Conservation (phyloP, 1,140 invertebrate species). For the Solen grandis region DNA sequence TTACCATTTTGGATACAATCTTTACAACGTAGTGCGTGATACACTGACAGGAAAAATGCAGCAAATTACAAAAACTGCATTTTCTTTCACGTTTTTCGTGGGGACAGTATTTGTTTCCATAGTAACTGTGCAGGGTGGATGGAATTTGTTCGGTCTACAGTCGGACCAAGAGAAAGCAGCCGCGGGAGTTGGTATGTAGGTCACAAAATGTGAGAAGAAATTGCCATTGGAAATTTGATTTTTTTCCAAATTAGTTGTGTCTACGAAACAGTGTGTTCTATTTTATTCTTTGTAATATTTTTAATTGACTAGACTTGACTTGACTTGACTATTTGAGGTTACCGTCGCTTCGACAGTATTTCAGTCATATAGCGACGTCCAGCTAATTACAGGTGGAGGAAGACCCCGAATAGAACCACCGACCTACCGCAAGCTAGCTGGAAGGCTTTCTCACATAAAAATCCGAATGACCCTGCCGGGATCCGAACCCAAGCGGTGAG, state of each 20-base stretch:
- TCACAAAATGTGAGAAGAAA: neutral
- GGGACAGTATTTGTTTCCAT: conserved; percentile 21
- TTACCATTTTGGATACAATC: no score
- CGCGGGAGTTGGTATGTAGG: neutral
- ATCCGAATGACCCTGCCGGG: no score
- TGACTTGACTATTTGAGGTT: neutral
- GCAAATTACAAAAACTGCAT: conserved; percentile 7
- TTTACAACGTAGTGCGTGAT: no score
- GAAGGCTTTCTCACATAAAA: no score
- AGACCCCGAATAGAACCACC: no score
- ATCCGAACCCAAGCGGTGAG: no score
- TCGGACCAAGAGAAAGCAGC: neutral
- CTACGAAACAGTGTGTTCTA: neutral
- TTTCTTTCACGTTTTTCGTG: conserved; percentile 33
- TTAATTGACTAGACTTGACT: neutral
- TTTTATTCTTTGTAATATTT: neutral
- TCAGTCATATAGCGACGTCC: no score
- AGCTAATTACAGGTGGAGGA: no score
- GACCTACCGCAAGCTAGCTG: no score
- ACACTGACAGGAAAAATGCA: conserved; percentile 8
- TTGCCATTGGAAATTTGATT: neutral
- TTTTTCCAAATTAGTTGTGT: neutral
- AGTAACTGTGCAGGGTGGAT: neutral
- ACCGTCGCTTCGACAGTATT: no score
- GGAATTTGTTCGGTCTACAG: conserved; percentile 5